Evolutionary conservation across 2,113 vertebrate species (phyloP).

Genomic region (Channa maculata): DNA sequence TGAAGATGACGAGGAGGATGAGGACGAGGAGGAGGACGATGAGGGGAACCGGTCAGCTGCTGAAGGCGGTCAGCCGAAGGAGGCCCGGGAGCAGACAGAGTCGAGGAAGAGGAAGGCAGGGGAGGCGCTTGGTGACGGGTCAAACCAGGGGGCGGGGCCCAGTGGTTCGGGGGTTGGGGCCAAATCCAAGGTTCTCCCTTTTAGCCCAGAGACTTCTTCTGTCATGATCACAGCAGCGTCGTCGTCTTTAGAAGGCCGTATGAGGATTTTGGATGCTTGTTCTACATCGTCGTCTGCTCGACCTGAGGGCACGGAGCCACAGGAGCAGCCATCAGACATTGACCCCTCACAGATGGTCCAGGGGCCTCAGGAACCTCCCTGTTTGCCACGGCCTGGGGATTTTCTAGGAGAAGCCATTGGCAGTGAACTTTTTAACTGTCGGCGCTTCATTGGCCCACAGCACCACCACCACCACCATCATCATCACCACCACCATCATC

Average conservation of each 20-base stretch:
- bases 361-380: conserved; percentile 91
- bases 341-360: conserved; percentile 87
- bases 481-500: conserved; percentile 79
- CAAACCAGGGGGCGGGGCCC: conserved; percentile 75
- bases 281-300: conserved; percentile 81
- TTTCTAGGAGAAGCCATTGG: conserved; percentile 96
- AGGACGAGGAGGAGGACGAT: conserved; percentile 87
- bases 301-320: conserved; percentile 83
- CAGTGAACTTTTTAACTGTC: conserved; percentile 95
- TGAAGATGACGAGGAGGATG: conserved; percentile 88
- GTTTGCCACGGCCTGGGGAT: conserved; percentile 90
- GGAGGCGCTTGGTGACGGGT: conserved; percentile 86
- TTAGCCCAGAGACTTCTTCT: conserved; percentile 83
- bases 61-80: conserved; percentile 86
- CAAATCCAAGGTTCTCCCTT: conserved; percentile 87
- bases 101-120: conserved; percentile 91
- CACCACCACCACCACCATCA: conserved; percentile 96
- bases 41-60: conserved; percentile 83
- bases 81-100: conserved; percentile 83
- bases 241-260: conserved; percentile 85
- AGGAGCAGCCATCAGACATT: conserved; percentile 80
- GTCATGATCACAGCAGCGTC: conserved; percentile 69
- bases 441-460: conserved; percentile 94
- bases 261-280: conserved; percentile 91
- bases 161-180: conserved; percentile 68